Base-by-base conservation (phyloP, 2,888 invertebrate species). In the Slavum lentiscoides region DNA sequence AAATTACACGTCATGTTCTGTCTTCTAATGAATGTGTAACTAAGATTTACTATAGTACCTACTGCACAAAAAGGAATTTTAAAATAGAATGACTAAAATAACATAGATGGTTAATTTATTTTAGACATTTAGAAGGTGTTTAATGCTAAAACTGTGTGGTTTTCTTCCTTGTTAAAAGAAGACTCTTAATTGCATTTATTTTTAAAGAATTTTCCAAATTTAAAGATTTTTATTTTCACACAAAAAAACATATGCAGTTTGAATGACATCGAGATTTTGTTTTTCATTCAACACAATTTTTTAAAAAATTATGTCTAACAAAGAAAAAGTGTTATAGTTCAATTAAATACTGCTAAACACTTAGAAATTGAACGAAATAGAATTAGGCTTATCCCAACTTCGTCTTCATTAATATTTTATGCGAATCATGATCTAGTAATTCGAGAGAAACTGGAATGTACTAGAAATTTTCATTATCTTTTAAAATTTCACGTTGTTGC, bases 261-360 rank as follows among this genome's bases (percentile, higher is more conserved):
- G 55, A 64, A 37, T 61, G 39, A 30, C 66, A 39, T 39, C 17
- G n/a, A 19, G 39, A 39, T 39, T 66, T n/a, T 6, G 37, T 66
- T 66, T 66, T n/a, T 66, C 66, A 66, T 39, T 66, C 66, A 39
- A 39, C 39, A 39, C 19, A 66, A n/a, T n/a, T 66, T 66, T 66
- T 66, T n/a, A 39, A n/a, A 39, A 66, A 66, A n/a, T 39, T 66
- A 66, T 66, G 66, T 66, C 39, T 2, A 66, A 66, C n/a, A 66
- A 66, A 66, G 39, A 66, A 39, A 66, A 66, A 66, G 66, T 66
- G 9, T 39, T 39, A 39, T 66, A n/a, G 61, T 23, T 61, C 61
- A 61, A 61, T 17, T 55, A 17, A 55, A 55, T 55, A 17, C 55
- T 17, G 11, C 61, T 61, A 1, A 61, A 61, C 23, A 61, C 23